Evolutionary conservation across 64 coral and sea anemone species (phyloP).

Genomic region (Cladopsammia gracilis): DNA sequence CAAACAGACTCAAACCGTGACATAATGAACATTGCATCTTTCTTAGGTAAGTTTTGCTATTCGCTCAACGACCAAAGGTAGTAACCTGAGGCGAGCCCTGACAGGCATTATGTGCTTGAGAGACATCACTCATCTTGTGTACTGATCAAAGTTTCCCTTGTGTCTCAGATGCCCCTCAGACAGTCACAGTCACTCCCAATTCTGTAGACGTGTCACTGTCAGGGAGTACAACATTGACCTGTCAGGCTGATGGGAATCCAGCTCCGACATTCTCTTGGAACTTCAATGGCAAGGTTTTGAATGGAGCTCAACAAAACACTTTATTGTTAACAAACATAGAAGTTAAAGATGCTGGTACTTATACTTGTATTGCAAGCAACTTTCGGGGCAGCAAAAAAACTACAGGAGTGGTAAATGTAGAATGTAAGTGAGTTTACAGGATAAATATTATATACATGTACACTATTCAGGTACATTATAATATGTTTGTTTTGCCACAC

Average conservation of each 20-base stretch:
- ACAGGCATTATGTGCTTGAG: too few relatives aligned
- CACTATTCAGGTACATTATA: neutral
- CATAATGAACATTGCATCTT: too few relatives aligned
- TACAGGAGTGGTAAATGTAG: conserved; percentile 28
- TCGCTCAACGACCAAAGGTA: too few relatives aligned
- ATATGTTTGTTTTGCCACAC: too few relatives aligned
- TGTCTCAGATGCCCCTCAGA: conserved; percentile 56
- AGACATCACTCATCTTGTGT: too few relatives aligned
- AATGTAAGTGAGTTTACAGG: conserved; percentile 56
- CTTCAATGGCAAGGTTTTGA: conserved; percentile 35
- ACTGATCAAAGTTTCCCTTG: neutral
- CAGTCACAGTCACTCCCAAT: neutral
- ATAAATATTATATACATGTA: neutral
- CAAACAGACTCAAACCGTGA: too few relatives aligned
- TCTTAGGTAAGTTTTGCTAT: too few relatives aligned
- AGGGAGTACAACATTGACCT: conserved; percentile 46
- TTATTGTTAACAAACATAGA: conserved; percentile 10
- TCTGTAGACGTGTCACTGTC: neutral
- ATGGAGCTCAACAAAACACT: conserved; percentile 14
- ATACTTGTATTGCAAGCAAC: conserved; percentile 76
- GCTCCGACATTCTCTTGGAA: conserved; percentile 56
- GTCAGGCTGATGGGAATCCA: conserved; percentile 71
- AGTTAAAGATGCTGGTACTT: conserved; percentile 55
- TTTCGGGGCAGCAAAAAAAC: conserved; percentile 9
- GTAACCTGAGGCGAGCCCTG: too few relatives aligned